Evolutionary conservation across 2,797 vertebrate genomes (phyloP).

Genomic region (Enteromius viviparus): DNA sequence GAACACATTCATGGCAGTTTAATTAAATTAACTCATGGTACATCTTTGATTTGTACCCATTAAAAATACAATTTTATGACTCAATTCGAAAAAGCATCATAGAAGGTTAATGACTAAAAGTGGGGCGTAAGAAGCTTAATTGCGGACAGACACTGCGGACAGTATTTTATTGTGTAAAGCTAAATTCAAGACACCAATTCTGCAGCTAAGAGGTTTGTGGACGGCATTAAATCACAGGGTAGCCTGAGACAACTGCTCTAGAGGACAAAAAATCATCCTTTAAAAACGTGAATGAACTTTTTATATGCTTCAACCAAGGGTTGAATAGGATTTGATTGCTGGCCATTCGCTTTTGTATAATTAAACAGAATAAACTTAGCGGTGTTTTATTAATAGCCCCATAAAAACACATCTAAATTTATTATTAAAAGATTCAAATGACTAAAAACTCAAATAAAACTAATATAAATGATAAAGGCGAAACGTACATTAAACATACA

Average conservation of each 20-base stretch:
- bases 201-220: slow-evolving; percentile 68
- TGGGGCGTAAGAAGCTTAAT: slow-evolving; percentile 73
- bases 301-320: slow-evolving; percentile 61
- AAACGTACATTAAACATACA: neutral
- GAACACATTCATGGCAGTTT: slow-evolving; percentile 73
- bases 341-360: slow-evolving; percentile 65
- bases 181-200: slow-evolving; percentile 73
- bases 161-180: slow-evolving; percentile 79
- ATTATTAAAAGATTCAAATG: neutral
- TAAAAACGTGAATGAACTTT: slow-evolving; percentile 61
- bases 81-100: slow-evolving; percentile 76
- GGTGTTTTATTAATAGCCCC: neutral
- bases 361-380: slow-evolving; percentile 17
- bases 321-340: slow-evolving; percentile 55
- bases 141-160: slow-evolving; percentile 70
- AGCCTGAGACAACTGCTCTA: slow-evolving; percentile 57
- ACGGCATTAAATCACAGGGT: slow-evolving; percentile 71
- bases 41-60: slow-evolving; percentile 80
- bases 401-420: neutral
- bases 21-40: slow-evolving; percentile 79
- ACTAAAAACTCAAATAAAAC: neutral
- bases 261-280: slow-evolving; percentile 72
- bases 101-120: slow-evolving; percentile 76
- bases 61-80: slow-evolving; percentile 78
- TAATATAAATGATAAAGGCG: neutral